Conservation (phyloP, 2,113 vertebrate genomes). For the Lichenostomus cassidix region DNA sequence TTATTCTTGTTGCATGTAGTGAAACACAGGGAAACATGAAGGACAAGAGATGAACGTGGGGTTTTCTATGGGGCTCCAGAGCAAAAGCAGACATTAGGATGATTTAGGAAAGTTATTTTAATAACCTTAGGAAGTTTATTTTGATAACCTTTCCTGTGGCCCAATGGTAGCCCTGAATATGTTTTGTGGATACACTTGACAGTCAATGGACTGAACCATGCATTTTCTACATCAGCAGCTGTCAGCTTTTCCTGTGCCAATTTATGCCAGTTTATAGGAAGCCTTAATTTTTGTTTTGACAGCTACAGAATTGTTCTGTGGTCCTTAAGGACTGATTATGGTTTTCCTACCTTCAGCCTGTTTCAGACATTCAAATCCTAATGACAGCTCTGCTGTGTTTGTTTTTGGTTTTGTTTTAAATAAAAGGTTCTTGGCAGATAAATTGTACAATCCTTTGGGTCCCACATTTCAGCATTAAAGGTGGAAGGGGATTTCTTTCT, state of each 20-base stretch:
- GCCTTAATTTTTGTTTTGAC: conserved; percentile 55
- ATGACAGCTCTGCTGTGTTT: neutral
- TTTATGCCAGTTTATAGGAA: neutral
- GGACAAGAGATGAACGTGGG: accelerated
- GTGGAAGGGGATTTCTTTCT: neutral
- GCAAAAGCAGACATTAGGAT: neutral
- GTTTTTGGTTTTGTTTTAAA: conserved; percentile 1
- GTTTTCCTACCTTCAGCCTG: neutral
- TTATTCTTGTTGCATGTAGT: neutral
- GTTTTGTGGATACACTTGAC: neutral
- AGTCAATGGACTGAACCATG: neutral
- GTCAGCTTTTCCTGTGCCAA: neutral
- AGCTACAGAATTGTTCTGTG: conserved; percentile 6
- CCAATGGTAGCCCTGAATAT: neutral
- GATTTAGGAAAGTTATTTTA: neutral
- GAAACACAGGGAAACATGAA: neutral
- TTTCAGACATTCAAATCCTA: conserved; percentile 28
- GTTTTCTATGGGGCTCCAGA: neutral
- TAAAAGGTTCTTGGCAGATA: neutral
- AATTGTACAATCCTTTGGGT: neutral
- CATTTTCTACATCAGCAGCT: neutral
- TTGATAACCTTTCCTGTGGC: neutral
- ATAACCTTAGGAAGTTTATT: neutral
- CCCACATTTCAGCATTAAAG: neutral
- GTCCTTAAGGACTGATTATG: conserved; percentile 46